phyloP scores from a whole-genome alignment of 2,797 vertebrate species.

The Hapalemur alaotrensis region DNA sequence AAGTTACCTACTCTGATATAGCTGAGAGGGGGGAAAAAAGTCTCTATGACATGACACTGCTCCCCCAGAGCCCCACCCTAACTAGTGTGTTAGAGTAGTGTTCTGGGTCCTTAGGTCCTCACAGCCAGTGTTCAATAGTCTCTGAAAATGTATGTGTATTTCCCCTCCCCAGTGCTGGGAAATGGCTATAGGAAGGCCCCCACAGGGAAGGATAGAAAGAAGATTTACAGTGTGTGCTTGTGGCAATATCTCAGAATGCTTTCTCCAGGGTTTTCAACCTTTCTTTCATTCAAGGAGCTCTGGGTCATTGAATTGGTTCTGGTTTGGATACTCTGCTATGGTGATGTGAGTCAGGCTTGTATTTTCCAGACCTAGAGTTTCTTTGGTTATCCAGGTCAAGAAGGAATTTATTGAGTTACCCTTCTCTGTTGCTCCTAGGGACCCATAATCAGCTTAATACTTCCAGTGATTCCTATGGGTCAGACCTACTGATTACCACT shows the following conservation, averaged over 20 bases:
- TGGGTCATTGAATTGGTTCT: background rate
- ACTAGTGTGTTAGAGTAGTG: background rate
- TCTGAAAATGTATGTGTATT: background rate
- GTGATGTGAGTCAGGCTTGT: background rate
- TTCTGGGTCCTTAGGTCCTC: background rate
- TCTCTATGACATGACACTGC: background rate
- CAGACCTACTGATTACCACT: background rate
- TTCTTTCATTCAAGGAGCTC: background rate
- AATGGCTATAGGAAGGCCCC: background rate
- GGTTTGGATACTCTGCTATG: background rate
- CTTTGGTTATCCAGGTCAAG: background rate
- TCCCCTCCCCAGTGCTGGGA: background rate
- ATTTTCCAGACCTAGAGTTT: background rate
- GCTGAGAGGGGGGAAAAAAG: background rate
- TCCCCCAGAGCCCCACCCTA: background rate
- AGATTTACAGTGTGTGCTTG: background rate
- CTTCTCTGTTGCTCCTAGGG: background rate
- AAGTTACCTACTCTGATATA: background rate
- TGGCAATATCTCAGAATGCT: background rate
- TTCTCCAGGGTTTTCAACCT: background rate
- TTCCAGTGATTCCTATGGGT: background rate
- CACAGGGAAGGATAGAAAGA: background rate
- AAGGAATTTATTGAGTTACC: background rate
- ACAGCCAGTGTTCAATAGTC: background rate
- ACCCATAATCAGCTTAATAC: background rate